Percentiles rank a stretch among this genome's conserved stretches.
Evolutionary conservation across 2,888 invertebrate genomes (phyloP).

Genomic region (Entomobrya proxima): DNA sequence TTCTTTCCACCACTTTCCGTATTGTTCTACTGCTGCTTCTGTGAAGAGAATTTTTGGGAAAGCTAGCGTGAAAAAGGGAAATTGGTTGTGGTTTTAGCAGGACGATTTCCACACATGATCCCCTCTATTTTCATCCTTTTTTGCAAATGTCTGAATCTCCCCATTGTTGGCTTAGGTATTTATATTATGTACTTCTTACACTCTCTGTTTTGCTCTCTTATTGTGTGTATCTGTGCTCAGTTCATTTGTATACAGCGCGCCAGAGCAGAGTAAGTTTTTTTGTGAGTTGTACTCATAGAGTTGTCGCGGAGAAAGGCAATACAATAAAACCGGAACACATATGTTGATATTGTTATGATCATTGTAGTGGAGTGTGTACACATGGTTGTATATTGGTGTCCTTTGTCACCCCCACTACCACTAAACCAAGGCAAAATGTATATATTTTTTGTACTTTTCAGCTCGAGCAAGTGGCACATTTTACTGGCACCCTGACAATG

Average conservation of each 20-base stretch:
- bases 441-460: not conserved
- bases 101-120: conserved; percentile 49
- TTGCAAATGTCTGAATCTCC: not conserved
- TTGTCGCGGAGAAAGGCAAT: too few relatives aligned
- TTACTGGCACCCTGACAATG: not conserved
- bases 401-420: conserved; percentile 3
- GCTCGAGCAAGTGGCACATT: not conserved
- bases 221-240: too few relatives aligned
- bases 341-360: not conserved
- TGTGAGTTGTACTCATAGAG: too few relatives aligned
- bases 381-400: not conserved
- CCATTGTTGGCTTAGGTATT: too few relatives aligned
- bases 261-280: too few relatives aligned
- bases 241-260: too few relatives aligned
- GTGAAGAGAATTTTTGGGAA: not conserved
- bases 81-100: conserved; percentile 54
- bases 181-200: too few relatives aligned
- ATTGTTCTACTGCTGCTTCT: not conserved
- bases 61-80: conserved; percentile 27
- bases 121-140: conserved; percentile 16
- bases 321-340: not conserved
- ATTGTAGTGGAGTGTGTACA: not conserved
- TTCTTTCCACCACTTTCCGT: not conserved
- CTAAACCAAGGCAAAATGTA: too few relatives aligned
- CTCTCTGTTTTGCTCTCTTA: too few relatives aligned